These are phyloP conservation scores for Acrobasis consociella DNA, from an alignment of 2,888 invertebrate genomes.

Conservation along the genomic window DNA sequence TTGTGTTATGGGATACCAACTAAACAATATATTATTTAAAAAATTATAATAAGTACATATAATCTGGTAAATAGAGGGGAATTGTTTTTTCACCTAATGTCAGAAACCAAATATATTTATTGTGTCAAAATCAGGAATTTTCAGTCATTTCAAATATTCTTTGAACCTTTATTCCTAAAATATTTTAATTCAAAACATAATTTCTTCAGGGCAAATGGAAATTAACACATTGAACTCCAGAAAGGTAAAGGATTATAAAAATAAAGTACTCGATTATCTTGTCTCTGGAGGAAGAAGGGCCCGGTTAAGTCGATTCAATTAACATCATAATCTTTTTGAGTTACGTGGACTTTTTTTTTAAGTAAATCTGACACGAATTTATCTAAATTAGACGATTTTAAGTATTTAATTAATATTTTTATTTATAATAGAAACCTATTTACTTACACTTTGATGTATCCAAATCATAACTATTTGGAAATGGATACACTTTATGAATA, in stretches of 20 bases:
- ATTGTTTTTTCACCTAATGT: too few relatives aligned
- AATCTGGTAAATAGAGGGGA: too few relatives aligned
- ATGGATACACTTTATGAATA: too few relatives aligned
- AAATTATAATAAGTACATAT: too few relatives aligned
- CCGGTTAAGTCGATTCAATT: slow-evolving; percentile 54
- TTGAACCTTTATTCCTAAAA: not conserved
- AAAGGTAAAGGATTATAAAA: slow-evolving; percentile 34
- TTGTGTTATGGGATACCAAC: too few relatives aligned
- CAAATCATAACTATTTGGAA: too few relatives aligned
- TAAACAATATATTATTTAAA: too few relatives aligned
- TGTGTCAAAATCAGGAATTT: not conserved
- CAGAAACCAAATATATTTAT: too few relatives aligned
- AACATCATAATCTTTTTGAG: slow-evolving; percentile 49
- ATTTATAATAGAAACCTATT: too few relatives aligned
- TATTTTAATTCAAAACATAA: slow-evolving; percentile 16
- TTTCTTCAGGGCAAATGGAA: slow-evolving; percentile 3
- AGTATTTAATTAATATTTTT: too few relatives aligned
- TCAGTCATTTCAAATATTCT: not conserved
- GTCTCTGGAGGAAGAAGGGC: slow-evolving; percentile 38
- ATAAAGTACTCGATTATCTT: slow-evolving; percentile 35
- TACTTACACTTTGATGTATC: too few relatives aligned
- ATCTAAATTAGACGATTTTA: too few relatives aligned
- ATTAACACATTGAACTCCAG: slow-evolving; percentile 14
- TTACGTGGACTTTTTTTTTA: not conserved
- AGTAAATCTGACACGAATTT: not conserved